phyloP scores from a whole-genome alignment of 2,797 vertebrate species.

The Oceanodroma leucorhoa region DNA sequence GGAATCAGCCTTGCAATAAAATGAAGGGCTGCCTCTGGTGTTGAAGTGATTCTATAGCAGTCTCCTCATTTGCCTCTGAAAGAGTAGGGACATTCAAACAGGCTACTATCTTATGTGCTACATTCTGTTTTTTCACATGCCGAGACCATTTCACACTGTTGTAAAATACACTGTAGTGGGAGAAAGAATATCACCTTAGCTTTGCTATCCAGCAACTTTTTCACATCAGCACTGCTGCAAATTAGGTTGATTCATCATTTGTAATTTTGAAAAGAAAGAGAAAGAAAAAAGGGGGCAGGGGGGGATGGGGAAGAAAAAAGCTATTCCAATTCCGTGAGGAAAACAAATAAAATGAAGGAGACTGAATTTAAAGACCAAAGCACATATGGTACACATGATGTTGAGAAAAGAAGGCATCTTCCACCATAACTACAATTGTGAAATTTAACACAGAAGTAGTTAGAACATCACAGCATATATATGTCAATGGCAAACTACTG shows the following conservation, averaged over 20 bases:
- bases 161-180: neutral
- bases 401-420: neutral
- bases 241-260: neutral
- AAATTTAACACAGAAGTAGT: neutral
- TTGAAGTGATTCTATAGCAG: neutral
- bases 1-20: neutral
- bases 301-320: neutral
- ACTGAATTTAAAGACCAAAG: neutral
- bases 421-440: neutral
- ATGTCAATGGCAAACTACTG: neutral
- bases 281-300: neutral
- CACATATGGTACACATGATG: neutral
- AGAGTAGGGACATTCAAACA: neutral
- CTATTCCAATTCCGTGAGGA: neutral
- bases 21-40: neutral
- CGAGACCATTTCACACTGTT: neutral
- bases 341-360: neutral
- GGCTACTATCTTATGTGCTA: neutral
- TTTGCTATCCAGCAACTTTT: neutral
- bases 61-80: neutral
- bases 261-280: neutral
- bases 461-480: neutral
- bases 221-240: neutral
- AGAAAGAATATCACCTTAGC: neutral
- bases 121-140: neutral